Evolutionary conservation across 1,140 invertebrate genomes (phyloP).

Genomic region (Drosophila sturtevanti): DNA sequence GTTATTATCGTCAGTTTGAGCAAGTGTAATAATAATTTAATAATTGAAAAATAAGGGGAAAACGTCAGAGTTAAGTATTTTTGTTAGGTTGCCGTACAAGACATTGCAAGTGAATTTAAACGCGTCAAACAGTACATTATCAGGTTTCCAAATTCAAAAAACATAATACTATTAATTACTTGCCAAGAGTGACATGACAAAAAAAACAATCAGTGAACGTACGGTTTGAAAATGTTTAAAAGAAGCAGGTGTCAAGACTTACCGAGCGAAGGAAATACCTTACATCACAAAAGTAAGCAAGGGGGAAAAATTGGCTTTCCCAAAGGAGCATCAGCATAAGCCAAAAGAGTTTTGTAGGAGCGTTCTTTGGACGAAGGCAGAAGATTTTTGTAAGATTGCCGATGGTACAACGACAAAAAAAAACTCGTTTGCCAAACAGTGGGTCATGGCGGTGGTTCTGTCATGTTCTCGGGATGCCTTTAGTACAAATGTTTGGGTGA

Average conservation of each 20-base stretch:
- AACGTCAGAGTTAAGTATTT: neutral
- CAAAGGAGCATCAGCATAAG: slow-evolving; percentile 5
- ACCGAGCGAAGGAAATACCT: neutral
- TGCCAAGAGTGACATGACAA: neutral
- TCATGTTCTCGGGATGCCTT: slow-evolving; percentile 27
- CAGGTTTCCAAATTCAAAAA: neutral
- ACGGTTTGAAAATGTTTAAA: slow-evolving; percentile 10
- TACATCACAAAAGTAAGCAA: slow-evolving; percentile 10
- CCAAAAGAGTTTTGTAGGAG: slow-evolving; percentile 13
- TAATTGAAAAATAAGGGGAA: neutral
- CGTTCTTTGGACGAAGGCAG: slow-evolving; percentile 12
- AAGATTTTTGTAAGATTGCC: slow-evolving; percentile 8
- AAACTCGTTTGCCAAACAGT: slow-evolving; percentile 8
- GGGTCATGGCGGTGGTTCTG: neutral
- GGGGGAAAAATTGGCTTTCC: slow-evolving; percentile 3
- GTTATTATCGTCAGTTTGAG: neutral
- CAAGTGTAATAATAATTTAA: neutral
- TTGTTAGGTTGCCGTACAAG: neutral
- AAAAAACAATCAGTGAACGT: neutral
- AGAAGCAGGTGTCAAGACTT: neutral
- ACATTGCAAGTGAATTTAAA: neutral
- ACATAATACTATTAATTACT: neutral
- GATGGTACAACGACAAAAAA: slow-evolving; percentile 9
- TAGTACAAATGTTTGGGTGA: slow-evolving; percentile 18
- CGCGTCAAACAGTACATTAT: neutral